Evolutionary conservation across 1,140 invertebrate genomes (phyloP).

Genomic region (Triops longicaudatus): DNA sequence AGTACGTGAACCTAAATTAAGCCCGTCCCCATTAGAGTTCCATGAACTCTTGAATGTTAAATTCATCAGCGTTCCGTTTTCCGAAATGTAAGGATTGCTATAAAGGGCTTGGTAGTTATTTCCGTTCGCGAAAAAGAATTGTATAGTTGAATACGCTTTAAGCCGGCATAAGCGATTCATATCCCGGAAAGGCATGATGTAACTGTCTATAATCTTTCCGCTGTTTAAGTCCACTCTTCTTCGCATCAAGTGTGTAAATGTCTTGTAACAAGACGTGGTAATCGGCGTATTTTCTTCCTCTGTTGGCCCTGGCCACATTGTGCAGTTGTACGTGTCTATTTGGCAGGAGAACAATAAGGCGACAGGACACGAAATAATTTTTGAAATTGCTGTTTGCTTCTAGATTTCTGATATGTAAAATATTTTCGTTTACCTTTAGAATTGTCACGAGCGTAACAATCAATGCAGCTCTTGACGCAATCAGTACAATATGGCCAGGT

Average conservation of each 20-base stretch:
- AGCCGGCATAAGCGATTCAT: background rate
- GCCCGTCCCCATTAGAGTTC: background rate
- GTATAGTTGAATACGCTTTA: background rate
- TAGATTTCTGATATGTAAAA: too few species aligned
- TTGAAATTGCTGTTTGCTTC: background rate
- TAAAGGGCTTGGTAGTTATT: background rate
- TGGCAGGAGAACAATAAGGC: background rate
- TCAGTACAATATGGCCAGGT: background rate
- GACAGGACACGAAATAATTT: background rate
- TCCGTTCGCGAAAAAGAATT: background rate
- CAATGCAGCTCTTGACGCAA: background rate
- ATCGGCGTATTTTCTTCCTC: background rate
- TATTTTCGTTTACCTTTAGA: background rate
- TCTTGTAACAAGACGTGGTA: background rate
- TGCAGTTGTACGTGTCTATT: background rate
- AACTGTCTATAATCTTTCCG: background rate
- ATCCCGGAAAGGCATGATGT: slow-evolving; percentile 6
- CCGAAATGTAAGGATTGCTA: background rate
- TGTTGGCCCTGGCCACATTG: background rate
- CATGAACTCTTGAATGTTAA: background rate
- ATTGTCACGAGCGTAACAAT: background rate
- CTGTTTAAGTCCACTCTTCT: background rate
- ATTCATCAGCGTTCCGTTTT: background rate
- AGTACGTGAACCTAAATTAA: background rate
- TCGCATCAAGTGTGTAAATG: background rate